phyloP scores from a whole-genome alignment of 2,113 vertebrate genomes.

The Atrichornis clamosus region DNA sequence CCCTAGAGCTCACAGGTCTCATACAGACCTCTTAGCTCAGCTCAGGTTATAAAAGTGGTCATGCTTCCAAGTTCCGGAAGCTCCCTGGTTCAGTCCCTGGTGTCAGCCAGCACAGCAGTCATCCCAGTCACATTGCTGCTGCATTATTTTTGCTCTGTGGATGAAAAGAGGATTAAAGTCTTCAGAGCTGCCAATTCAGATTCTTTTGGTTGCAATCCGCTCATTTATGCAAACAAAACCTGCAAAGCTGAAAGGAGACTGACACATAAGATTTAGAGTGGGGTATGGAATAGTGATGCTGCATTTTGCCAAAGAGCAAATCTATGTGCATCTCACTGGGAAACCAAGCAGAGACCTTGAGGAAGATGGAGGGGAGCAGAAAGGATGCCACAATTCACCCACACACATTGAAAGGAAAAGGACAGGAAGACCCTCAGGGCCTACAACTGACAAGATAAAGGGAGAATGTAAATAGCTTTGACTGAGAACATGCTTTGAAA shows the following conservation, averaged over 20 bases:
- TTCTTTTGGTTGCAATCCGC: not conserved
- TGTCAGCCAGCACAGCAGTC: not conserved
- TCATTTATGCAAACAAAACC: constrained; percentile 32
- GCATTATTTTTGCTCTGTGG: not conserved
- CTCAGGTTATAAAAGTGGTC: not conserved
- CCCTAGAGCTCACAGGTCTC: not conserved
- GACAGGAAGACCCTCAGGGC: not conserved
- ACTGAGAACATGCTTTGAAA: not conserved
- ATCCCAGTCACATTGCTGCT: not conserved
- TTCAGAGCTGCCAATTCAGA: not conserved
- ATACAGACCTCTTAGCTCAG: not conserved
- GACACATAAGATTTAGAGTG: not conserved
- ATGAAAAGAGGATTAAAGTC: constrained; percentile 19
- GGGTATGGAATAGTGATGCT: not conserved
- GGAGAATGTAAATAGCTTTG: not conserved
- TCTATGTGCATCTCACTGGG: not conserved
- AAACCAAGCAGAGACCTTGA: not conserved
- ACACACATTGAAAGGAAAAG: not conserved
- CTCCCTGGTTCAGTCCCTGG: not conserved
- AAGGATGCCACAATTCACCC: not conserved
- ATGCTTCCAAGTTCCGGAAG: not conserved
- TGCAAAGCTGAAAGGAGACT: not conserved
- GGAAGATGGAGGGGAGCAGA: not conserved
- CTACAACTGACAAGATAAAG: not conserved
- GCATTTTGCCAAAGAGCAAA: not conserved